Evolutionary conservation across 64 coral and sea anemone genomes (phyloP), one percentile per base, ranked within the genome.

Genomic region (Hydrozoanthus tunicans): DNA sequence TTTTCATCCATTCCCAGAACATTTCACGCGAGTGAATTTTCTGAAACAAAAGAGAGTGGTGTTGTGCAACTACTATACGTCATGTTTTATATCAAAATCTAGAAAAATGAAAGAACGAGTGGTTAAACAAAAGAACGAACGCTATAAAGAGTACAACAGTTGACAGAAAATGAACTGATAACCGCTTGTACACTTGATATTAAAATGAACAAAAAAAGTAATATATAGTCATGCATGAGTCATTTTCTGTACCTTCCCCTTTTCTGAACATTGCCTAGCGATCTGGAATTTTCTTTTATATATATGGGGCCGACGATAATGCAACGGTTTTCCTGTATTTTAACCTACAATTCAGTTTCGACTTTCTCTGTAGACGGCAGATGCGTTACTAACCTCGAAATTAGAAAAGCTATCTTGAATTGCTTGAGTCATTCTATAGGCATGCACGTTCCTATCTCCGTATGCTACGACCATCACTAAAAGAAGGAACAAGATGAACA

Each of bases 391-490:
- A 3, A 81, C 79, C 79, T 81, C 12, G 9, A 81, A 51, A 3
- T 62, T 27, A 4, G 57, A 9, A 24, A 81, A 81, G 58, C 57
- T 81, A 2, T 81, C 58, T 12, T 62, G 79, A 13, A 81, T 9
- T 10, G 58, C 20, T 62, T 81, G 24, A 62, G 58, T 81, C 79
- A 81, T 81, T 62, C 79, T 62, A 26, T 81, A 62, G 6, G 79
- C 79, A 62, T 81, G 57, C n/a, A 62, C 79, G 62, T 32, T 62
- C 79, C 79, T 61, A 81, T 81, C 79, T 62, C 79, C 79, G 58
- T 81, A 81, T 27, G 25, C 57, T 14, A 93, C 94, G 26, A 90
- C n/a, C 91, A 90, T 90, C 6, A 96, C 78, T 13, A 93, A 56
- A 27, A 90, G 6, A 65, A 93, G 14, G 23, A 96, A 79, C 11